Evolutionary conservation across 2,888 invertebrate species (phyloP).

Genomic region (Dichetophora obliterata): DNA sequence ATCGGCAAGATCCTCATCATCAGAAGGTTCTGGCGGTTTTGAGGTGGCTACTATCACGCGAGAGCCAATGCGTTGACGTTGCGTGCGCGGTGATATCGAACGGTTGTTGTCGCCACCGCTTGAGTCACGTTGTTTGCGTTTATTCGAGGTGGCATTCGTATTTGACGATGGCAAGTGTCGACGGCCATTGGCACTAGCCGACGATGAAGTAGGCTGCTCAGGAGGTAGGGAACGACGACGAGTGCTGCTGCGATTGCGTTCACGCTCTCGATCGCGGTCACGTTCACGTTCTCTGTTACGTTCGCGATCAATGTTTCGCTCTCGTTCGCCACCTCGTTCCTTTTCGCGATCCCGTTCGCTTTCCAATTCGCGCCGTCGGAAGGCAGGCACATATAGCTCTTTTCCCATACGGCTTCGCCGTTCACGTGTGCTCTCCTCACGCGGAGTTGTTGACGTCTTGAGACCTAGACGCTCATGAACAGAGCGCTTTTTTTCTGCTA

Average conservation of each 20-base stretch:
- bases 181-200: not conserved
- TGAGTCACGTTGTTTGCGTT: conserved; percentile 1
- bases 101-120: conserved; percentile 30
- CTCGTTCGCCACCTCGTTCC: conserved; percentile 39
- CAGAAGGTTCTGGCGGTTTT: conserved; percentile 60
- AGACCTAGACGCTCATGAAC: conserved; percentile 71
- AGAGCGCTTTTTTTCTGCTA: conserved; percentile 62
- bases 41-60: conserved; percentile 67
- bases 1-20: conserved; percentile 59
- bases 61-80: conserved; percentile 66
- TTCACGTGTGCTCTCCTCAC: conserved; percentile 43
- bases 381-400: conserved; percentile 66
- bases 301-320: conserved; percentile 49
- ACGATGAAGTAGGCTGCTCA: conserved; percentile 25
- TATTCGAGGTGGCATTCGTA: not conserved
- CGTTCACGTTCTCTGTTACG: conserved; percentile 46
- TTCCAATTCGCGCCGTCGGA: conserved; percentile 61
- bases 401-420: conserved; percentile 62
- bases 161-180: not conserved
- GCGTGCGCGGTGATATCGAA: conserved; percentile 44
- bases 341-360: conserved; percentile 50
- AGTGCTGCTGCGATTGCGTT: conserved; percentile 39
- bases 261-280: conserved; percentile 41
- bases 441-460: not conserved
- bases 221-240: conserved; percentile 14